Evolutionary conservation across 2,888 invertebrate species (phyloP).

Genomic region (Criorhina ranunculi): DNA sequence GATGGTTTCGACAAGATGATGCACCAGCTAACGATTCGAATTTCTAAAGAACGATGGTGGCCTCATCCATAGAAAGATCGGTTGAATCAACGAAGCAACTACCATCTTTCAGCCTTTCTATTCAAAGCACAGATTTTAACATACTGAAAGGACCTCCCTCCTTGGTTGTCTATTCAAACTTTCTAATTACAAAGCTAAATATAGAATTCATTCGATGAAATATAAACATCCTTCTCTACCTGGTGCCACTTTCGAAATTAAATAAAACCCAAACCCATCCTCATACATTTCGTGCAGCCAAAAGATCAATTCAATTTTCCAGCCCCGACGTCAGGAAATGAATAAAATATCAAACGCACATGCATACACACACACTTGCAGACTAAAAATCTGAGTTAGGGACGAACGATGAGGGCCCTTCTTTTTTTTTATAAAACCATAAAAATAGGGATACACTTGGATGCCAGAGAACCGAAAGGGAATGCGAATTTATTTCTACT

Average conservation of each 20-base stretch:
- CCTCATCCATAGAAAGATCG: no score
- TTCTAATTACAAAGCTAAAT: not conserved
- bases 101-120: no score
- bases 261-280: slow-evolving; percentile 12
- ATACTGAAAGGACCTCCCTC: no score
- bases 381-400: no score
- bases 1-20: no score
- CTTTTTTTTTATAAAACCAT: slow-evolving; percentile 27
- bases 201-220: not conserved
- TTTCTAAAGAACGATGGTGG: no score
- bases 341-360: slow-evolving; percentile 51
- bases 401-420: not conserved
- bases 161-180: no score
- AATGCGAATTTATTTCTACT: slow-evolving; percentile 47
- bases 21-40: no score
- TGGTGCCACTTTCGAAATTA: slow-evolving; percentile 26
- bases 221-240: not conserved
- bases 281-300: not conserved
- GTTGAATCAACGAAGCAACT: no score
- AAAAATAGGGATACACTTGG: slow-evolving; percentile 21
- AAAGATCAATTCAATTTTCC: slow-evolving; percentile 58
- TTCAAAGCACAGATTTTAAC: no score
- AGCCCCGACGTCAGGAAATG: slow-evolving; percentile 51
- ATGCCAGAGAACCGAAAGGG: not conserved
- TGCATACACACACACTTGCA: not conserved